phyloP scores from a whole-genome alignment of 1,140 invertebrate species.

The Cyrtorhinus lividipennis region DNA sequence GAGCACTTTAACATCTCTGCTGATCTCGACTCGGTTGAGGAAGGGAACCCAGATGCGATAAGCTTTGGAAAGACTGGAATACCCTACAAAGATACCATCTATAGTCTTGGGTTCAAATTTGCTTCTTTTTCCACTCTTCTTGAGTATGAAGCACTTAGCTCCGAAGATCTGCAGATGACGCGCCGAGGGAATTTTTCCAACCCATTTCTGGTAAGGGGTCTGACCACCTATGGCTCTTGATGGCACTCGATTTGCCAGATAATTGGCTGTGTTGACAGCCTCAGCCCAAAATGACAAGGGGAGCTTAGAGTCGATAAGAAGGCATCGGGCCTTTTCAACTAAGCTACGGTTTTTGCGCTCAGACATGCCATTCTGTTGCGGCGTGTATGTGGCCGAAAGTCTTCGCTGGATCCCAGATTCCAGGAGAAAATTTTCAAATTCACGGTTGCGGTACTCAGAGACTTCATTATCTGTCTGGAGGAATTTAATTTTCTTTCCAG shows the following conservation, averaged over 20 bases:
- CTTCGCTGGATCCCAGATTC: constrained; percentile 8
- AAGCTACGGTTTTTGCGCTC: constrained; percentile 29
- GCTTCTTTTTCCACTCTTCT: not conserved
- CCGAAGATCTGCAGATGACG: constrained; percentile 26
- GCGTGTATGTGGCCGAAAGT: constrained; percentile 26
- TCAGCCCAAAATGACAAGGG: constrained; percentile 24
- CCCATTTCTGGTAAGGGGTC: constrained; percentile 30
- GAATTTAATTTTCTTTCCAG: constrained; percentile 19
- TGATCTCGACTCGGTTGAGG: not conserved
- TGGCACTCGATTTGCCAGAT: constrained; percentile 31
- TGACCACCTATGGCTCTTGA: not conserved
- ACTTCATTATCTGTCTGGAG: constrained; percentile 27
- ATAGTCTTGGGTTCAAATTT: not conserved
- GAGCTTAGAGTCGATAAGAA: constrained; percentile 24
- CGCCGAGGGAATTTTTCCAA: constrained; percentile 27
- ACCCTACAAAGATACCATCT: not conserved
- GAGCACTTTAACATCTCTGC: not conserved
- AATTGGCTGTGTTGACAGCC: constrained; percentile 28
- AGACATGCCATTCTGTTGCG: constrained; percentile 31
- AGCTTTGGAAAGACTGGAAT: not conserved
- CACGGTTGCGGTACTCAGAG: constrained; percentile 24
- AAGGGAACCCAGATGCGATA: not conserved
- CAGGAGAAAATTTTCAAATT: constrained; percentile 10
- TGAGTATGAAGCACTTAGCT: constrained; percentile 1
- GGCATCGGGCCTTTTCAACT: constrained; percentile 26